Evolutionary conservation across 2,113 vertebrate genomes (phyloP).

Genomic region (Eulemur macaco): DNA sequence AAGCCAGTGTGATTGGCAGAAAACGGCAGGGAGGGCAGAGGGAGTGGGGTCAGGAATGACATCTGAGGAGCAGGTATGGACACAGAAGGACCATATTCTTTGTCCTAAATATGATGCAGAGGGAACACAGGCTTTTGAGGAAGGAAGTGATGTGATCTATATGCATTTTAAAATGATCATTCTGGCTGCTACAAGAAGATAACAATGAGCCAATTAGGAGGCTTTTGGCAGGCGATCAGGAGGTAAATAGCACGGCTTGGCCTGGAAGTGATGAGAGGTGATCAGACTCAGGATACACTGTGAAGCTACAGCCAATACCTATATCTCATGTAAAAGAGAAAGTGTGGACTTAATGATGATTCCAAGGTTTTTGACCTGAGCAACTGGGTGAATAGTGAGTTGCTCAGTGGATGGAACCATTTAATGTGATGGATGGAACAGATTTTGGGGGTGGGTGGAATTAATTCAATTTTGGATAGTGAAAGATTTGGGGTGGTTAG

Average conservation of each 20-base stretch:
- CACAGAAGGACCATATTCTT: background rate
- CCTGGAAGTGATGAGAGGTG: background rate
- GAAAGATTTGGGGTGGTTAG: background rate
- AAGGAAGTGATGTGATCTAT: background rate
- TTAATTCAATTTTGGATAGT: background rate
- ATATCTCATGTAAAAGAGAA: background rate
- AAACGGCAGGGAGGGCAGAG: too few relatives aligned
- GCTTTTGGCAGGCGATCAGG: background rate
- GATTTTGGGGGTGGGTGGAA: background rate
- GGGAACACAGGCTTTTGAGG: background rate
- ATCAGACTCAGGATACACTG: background rate
- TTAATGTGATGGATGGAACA: background rate
- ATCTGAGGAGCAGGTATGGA: background rate
- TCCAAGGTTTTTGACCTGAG: background rate
- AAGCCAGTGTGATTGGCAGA: background rate
- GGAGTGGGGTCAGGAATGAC: background rate
- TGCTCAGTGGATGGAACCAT: background rate
- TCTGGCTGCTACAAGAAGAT: background rate
- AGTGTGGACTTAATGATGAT: background rate
- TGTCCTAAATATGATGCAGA: background rate
- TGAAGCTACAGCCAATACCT: background rate
- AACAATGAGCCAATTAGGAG: background rate
- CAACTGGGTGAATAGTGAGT: background rate
- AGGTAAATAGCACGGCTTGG: background rate
- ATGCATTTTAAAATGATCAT: background rate